Base-by-base conservation (phyloP, 2,113 vertebrate species). In the Pachypanchax playfairii region DNA sequence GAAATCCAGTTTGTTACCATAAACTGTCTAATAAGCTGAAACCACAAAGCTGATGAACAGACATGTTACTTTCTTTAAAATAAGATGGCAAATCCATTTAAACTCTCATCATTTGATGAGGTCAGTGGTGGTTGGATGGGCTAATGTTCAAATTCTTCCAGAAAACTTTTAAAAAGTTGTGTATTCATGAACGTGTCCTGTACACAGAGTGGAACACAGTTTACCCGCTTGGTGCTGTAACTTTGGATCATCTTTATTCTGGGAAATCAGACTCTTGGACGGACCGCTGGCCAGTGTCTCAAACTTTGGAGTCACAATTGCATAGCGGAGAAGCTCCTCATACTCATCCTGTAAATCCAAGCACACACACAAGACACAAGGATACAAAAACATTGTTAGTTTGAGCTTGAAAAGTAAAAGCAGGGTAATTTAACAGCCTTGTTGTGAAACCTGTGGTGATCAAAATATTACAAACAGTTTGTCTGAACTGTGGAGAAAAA, bases 311-410 rank as follows among this genome's bases (percentile, higher is more conserved):
- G 93, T 91, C 80, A 95, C 92, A 64, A 94, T 65, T 77, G 94
- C 86, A 18, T 92, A 94, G 60, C 60, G 90, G 65, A 96, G 92
- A 57, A 95, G 89, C 63, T 98, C 94, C 87, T 98, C 96, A 85
- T 95, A 97, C 65, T 97, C 96, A 77, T 95, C 94, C 96, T 98
- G 80, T 49, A 48, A 17, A 67, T 68, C 7, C 29, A 78, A 13
- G 50, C 80, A 75, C 15, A 67, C 3, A 43, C 2, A 44, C 36
- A 41, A n/a, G 6, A 57, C 10, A 42, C 7, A 44, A 44, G 33
- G 25, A 41, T 13, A 24, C 31, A 33, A 33, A n/a, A n/a, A n/a
- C n/a, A n/a, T n/a, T n/a, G n/a, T n/a, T n/a, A n/a, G n/a, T n/a
- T n/a, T n/a, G n/a, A n/a, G n/a, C n/a, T n/a, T n/a, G n/a, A n/a